phyloP scores from a whole-genome alignment of 2,113 vertebrate species.

The Falcunculus frontatus region DNA sequence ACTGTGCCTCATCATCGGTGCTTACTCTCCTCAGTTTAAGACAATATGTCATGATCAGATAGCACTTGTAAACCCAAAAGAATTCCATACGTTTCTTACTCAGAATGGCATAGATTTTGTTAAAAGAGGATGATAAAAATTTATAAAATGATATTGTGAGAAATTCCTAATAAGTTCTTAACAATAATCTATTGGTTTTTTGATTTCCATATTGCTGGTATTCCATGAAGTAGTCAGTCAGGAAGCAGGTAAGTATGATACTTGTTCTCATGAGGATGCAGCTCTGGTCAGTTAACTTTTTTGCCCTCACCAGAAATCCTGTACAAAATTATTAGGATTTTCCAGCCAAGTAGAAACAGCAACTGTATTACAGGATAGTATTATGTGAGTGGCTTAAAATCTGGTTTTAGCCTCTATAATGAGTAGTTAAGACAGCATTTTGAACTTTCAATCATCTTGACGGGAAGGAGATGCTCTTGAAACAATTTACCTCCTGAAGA shows the following conservation, averaged over 20 bases:
- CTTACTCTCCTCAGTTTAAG: neutral
- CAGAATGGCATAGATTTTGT: neutral
- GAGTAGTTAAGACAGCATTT: constrained; percentile 1
- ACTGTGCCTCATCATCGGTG: constrained; percentile 11
- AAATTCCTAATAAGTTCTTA: neutral
- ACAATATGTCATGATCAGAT: neutral
- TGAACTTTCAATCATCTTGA: constrained; percentile 18
- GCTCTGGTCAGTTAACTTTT: neutral
- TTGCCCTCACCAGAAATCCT: neutral
- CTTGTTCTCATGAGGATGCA: neutral
- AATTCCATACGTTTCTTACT: rapidly evolving
- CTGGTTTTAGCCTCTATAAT: neutral
- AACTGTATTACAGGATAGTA: neutral
- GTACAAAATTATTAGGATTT: neutral
- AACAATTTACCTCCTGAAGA: constrained; percentile 56
- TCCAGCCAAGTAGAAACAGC: neutral
- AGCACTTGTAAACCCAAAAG: neutral
- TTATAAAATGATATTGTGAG: neutral
- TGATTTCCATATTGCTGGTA: neutral
- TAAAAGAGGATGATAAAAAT: neutral
- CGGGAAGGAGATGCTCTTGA: constrained; percentile 13
- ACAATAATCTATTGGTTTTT: neutral
- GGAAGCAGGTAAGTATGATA: neutral
- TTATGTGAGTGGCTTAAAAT: neutral
- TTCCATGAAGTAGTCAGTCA: neutral